Evolutionary conservation across 2,888 invertebrate genomes (phyloP).

Genomic region (Cyrtodaria siliqua): DNA sequence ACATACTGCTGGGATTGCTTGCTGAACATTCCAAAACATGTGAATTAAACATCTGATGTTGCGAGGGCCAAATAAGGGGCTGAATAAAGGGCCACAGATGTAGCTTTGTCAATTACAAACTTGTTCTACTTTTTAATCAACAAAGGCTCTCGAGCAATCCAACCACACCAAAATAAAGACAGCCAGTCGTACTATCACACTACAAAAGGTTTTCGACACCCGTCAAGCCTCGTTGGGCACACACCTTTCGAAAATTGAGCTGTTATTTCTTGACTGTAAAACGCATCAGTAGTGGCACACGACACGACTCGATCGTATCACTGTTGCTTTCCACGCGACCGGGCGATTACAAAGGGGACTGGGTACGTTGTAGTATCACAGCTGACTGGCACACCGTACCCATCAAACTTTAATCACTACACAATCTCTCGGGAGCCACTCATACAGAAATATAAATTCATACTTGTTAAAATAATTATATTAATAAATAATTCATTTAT

Average conservation of each 20-base stretch:
- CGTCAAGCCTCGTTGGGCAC: slow-evolving; percentile 1
- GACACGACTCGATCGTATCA: slow-evolving; percentile 48
- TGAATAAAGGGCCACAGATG: no score
- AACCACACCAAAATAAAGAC: no score
- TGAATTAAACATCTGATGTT: no score
- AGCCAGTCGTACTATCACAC: neutral
- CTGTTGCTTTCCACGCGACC: slow-evolving; percentile 39
- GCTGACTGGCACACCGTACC: slow-evolving; percentile 18
- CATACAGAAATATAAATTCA: slow-evolving; percentile 15
- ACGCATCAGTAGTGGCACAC: slow-evolving; percentile 54
- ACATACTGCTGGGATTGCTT: no score
- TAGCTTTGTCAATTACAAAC: no score
- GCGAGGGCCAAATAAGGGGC: no score
- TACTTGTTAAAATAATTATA: slow-evolving; percentile 12
- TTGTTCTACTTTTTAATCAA: no score
- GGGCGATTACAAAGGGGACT: slow-evolving; percentile 38
- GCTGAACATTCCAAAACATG: no score
- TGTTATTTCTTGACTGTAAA: slow-evolving; percentile 41
- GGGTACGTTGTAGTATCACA: slow-evolving; percentile 28
- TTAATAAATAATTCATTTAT: slow-evolving; percentile 33
- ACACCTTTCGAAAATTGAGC: slow-evolving; percentile 48
- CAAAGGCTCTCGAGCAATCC: no score
- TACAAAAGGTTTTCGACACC: slow-evolving; percentile 7
- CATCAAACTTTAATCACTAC: neutral
- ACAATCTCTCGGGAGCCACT: neutral